Evolutionary conservation across 2,113 vertebrate species (phyloP).

Genomic region (Serilophus lunatus): DNA sequence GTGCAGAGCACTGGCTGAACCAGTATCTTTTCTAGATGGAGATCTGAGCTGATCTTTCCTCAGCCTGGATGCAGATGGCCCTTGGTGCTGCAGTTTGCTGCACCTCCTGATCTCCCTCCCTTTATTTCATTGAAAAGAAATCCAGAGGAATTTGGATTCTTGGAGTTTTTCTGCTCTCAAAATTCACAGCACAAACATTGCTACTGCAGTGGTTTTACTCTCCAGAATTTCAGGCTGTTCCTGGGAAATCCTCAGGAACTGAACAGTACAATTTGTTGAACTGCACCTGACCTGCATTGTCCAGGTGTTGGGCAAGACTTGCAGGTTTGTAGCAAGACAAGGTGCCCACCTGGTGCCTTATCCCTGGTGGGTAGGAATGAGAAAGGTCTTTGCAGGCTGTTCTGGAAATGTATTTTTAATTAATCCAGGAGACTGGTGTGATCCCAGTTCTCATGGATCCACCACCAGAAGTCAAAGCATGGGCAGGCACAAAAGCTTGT

Average conservation of each 20-base stretch:
- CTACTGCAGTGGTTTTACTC: accelerated
- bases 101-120: neutral
- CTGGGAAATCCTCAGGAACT: neutral
- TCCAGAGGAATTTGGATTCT: neutral
- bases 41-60: neutral
- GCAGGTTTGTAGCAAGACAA: neutral
- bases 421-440: neutral
- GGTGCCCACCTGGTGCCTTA: neutral
- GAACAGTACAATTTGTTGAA: neutral
- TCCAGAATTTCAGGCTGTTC: neutral
- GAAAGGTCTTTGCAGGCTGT: neutral
- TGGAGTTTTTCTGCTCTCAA: neutral
- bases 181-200: too few species aligned
- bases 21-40: neutral
- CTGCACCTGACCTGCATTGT: neutral
- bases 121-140: conserved; percentile 21
- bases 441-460: neutral
- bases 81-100: neutral
- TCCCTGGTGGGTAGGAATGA: neutral
- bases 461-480: neutral
- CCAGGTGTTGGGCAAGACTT: neutral
- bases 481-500: neutral
- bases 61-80: neutral
- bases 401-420: neutral
- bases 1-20: neutral